Percentiles rank a stretch among this genome's conserved stretches.
Evolutionary conservation across 2,888 invertebrate genomes (phyloP).

Genomic region (Sabellastarte sp.): DNA sequence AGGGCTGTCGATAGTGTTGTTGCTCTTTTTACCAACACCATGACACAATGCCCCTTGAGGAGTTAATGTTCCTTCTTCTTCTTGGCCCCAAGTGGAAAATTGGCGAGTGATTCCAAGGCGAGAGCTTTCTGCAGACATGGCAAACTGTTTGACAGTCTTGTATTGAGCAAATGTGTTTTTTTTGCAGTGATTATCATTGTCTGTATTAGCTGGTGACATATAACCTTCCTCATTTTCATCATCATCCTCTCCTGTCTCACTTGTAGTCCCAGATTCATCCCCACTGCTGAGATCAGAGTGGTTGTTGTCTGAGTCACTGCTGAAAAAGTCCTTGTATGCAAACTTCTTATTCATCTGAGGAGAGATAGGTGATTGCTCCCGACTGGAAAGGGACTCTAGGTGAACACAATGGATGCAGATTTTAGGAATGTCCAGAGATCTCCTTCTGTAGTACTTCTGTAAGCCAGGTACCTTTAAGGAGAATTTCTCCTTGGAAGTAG

Average conservation of each 20-base stretch:
- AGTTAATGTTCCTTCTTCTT: too few relatives aligned
- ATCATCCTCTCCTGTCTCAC: neutral
- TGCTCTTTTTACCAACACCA: neutral
- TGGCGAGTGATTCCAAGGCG: neutral
- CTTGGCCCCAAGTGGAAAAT: neutral
- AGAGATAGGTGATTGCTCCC: slow-evolving; percentile 15
- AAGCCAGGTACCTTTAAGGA: slow-evolving; percentile 17
- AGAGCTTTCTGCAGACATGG: too few relatives aligned
- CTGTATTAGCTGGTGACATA: neutral
- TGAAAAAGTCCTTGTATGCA: neutral
- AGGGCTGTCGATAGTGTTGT: neutral
- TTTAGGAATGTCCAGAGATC: slow-evolving; percentile 50
- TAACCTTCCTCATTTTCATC: slow-evolving; percentile 8
- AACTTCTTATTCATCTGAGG: neutral
- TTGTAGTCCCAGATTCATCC: slow-evolving; percentile 1
- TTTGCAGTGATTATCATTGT: too few relatives aligned
- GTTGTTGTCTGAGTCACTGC: neutral
- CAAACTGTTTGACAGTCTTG: too few relatives aligned
- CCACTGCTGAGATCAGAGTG: neutral
- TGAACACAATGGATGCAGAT: slow-evolving; percentile 53
- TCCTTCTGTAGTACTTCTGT: slow-evolving; percentile 34
- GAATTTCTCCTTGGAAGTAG: slow-evolving; percentile 35
- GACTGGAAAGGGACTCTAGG: slow-evolving; percentile 35
- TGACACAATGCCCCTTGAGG: neutral
- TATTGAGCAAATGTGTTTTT: too few relatives aligned